Evolutionary conservation across 2,888 invertebrate species (phyloP), one percentile per base, ranked within the genome.

Genomic region (Eugnorisma glareosa): DNA sequence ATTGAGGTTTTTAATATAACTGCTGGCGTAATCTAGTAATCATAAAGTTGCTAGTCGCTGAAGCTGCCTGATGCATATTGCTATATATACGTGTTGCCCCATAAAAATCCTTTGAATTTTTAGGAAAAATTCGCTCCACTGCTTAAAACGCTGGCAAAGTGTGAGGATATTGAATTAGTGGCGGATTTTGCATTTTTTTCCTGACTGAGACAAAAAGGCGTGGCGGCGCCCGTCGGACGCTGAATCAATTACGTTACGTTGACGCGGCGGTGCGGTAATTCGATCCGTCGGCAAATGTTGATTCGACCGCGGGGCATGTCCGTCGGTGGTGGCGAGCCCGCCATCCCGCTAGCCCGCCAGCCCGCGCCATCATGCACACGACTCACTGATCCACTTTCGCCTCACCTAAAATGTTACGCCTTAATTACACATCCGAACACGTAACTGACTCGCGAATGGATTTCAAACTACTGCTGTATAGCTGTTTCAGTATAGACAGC

Each of bases 281-380:
- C 95, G 93, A 96, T 96, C 95, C 93, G 92, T 93, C 91, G 92
- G 96, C 91, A 96, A 96, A 96, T 95, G 96, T 96, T 96, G 96
- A 94, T 96, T 95, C 91, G 95, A 93, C 95, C 95, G 93, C 93
- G 89, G 93, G 94, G 92, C 92, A 92, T 90, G 90, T 88, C 90
- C 90, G 82, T 69, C 80, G 84, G 73, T 82, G 85, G 75, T 82
- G 79, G 84, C 75, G 72, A 80, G 85, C 37, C 54, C 70, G 67
- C 72, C 40, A 40, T 64, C 40, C 64, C 73, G 67, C 48, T 15
- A 77, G 67, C 61, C 75, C 70, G 72, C 71, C 67, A 75, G 43
- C 67, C 78, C 68, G 67, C 40, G 71, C 81, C 77, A 77, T 73
- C 84, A 84, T 88, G 83, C 88, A 84, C 87, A 75, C 85, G 89